phyloP scores from a whole-genome alignment of 2,113 vertebrate species.

The Pristiophorus japonicus region DNA sequence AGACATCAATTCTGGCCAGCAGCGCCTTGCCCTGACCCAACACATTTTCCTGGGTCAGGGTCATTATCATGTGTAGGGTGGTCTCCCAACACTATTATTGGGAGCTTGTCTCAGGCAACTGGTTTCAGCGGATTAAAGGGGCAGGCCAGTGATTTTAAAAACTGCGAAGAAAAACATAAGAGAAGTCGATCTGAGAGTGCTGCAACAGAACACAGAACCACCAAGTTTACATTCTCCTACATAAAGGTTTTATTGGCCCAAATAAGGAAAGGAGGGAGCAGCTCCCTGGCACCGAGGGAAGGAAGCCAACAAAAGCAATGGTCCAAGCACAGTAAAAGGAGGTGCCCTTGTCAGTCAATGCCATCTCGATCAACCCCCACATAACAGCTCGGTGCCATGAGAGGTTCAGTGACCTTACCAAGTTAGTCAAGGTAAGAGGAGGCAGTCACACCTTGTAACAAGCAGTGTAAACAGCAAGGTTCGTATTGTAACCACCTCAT shows the following conservation, averaged over 20 bases:
- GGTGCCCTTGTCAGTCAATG: neutral
- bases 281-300: neutral
- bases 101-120: neutral
- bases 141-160: neutral
- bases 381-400: neutral
- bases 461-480: neutral
- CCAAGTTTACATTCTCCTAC: neutral
- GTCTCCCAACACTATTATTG: neutral
- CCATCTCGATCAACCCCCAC: neutral
- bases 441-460: neutral
- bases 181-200: neutral
- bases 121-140: neutral
- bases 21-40: no score
- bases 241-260: neutral
- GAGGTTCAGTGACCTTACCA: neutral
- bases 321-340: neutral
- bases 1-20: neutral
- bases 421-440: neutral
- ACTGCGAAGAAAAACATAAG: neutral
- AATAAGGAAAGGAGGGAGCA: neutral
- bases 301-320: neutral
- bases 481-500: neutral
- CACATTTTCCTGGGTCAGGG: neutral
- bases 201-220: neutral
- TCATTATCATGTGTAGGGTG: neutral